A percentile compares a stretch with the other conserved stretches of the same genome.
Conservation (phyloP, 1,140 invertebrate species). For the Plutomurus gul region DNA sequence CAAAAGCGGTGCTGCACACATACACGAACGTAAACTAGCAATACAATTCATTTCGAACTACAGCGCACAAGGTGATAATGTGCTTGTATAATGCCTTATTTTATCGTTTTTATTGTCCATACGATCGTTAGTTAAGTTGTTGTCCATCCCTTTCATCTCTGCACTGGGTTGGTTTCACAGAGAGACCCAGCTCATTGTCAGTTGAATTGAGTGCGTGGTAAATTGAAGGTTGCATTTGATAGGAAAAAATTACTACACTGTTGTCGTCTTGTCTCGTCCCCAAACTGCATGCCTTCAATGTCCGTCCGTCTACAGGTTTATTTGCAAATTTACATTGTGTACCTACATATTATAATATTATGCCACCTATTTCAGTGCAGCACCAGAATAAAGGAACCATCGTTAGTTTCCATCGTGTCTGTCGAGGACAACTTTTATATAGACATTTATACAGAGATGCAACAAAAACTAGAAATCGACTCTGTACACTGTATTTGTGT, state of each 20-base stretch:
- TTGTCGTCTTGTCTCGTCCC: constrained; percentile 3
- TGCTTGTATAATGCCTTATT: constrained; percentile 13
- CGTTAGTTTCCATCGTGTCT: no score
- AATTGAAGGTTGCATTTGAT: neutral
- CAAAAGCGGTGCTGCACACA: no score
- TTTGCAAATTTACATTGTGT: neutral
- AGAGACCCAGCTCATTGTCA: neutral
- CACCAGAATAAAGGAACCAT: no score
- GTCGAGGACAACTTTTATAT: no score
- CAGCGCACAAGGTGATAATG: constrained; percentile 19
- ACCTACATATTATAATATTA: no score
- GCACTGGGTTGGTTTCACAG: neutral
- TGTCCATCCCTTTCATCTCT: neutral
- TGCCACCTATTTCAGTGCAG: no score
- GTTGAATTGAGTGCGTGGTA: constrained; percentile 12
- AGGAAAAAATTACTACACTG: neutral
- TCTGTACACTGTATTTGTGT: no score
- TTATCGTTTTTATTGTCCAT: constrained; percentile 16
- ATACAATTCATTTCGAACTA: constrained; percentile 18
- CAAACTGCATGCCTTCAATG: no score
- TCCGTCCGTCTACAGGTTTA: neutral
- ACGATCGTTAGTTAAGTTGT: neutral
- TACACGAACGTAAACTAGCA: no score
- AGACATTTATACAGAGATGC: no score
- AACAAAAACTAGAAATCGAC: no score